Evolutionary conservation across 2,797 vertebrate species (phyloP).

Genomic region (Pseudochirops corinnae): DNA sequence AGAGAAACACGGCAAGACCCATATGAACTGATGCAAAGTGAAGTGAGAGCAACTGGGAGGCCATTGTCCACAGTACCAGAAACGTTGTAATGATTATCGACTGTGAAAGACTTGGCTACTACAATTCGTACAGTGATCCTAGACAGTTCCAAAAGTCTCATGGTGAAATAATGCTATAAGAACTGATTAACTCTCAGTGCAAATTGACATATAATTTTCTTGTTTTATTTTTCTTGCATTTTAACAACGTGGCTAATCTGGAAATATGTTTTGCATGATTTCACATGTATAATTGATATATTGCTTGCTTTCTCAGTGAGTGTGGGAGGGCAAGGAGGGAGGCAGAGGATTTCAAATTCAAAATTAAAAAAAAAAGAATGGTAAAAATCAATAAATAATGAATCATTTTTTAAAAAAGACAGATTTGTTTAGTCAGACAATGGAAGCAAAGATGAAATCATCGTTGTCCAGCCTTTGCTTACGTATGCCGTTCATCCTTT

Average conservation of each 20-base stretch:
- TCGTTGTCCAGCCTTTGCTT: constrained; percentile 16
- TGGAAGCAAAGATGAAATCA: not conserved
- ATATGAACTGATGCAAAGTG: not conserved
- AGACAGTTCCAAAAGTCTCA: not conserved
- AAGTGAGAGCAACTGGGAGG: not conserved
- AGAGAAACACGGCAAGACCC: not conserved
- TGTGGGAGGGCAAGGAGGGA: not conserved
- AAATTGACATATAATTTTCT: not conserved
- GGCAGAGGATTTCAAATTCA: not conserved
- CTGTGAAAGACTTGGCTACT: not conserved
- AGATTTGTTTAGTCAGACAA: not conserved
- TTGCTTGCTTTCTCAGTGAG: not conserved
- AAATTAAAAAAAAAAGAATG: not conserved
- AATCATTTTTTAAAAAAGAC: not conserved
- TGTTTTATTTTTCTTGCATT: not conserved
- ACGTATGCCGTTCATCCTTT: constrained; percentile 31
- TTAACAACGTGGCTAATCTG: not conserved
- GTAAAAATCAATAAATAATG: not conserved
- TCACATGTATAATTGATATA: not conserved
- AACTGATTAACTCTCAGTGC: not conserved
- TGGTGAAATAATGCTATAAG: not conserved
- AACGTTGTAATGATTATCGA: not conserved
- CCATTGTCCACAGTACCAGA: not conserved
- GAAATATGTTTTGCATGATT: not conserved
- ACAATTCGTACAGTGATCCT: not conserved